Evolutionary conservation across 2,888 invertebrate species (phyloP), one percentile per base, ranked within the genome.

Genomic region (Strigamia transsilvanica): DNA sequence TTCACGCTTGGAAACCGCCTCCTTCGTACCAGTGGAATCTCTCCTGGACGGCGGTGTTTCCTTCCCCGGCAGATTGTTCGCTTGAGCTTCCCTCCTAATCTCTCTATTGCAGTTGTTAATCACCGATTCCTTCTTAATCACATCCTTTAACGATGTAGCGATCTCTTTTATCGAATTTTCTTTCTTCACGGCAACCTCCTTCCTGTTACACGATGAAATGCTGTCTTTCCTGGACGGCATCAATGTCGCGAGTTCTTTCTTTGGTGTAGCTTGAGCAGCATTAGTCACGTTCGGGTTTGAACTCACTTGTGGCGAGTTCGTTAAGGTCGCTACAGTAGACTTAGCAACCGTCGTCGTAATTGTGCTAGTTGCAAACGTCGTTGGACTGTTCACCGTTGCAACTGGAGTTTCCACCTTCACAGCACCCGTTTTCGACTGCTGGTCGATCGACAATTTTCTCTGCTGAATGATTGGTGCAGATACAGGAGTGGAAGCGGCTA

Each of bases 1-100:
- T 78, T 84, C 84, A 66, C 82, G 83, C 12, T 80, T 80, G 73
- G 80, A 82, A 83, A 82, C 83, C 12, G 32, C 5, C 32, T 73
- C 73, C 7, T 73, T 73, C 27, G 73, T 27, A 13, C 73, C 73
- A 4, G 73, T 32, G n/a, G 79, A 56, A 15, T 82, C 83, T 42
- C 82, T 82, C 61, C 82, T 73, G 4, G 41, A 23, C 7, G 78
- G 80, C 13, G 78, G 80, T 13, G 23, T 56, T 15, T 83, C 83
- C 42, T 83, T 83, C 56, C 34, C 34, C 12, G 38, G 9, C n/a
- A 18, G 6, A 18, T 1, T 18, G 15, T n/a, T 46, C 1, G 56
- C 18, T 77, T 23, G 51, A 18, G 23, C 46, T 42, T 82, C 78
- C 10, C 38, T 73, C 41, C 41, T 27, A 80, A 73, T 9, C 79